Percentiles rank a stretch among this genome's conserved stretches.
Conservation (phyloP, 2,113 vertebrate genomes). For the Nanger granti region DNA sequence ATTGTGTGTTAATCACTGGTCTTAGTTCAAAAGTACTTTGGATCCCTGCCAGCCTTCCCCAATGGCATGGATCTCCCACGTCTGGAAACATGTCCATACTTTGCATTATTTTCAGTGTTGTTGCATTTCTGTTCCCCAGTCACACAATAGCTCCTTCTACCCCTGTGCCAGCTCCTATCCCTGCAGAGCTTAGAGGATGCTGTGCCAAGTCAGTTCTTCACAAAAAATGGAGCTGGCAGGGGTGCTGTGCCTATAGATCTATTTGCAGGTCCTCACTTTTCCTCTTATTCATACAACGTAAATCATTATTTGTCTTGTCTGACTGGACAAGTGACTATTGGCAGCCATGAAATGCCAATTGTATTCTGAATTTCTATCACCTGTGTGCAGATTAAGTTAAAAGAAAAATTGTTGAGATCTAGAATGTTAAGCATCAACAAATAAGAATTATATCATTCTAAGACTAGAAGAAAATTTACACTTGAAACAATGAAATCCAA, state of each 20-base stretch:
- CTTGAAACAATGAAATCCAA: not conserved
- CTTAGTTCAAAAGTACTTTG: not conserved
- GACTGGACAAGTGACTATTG: not conserved
- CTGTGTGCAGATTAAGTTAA: not conserved
- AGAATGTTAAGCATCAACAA: not conserved
- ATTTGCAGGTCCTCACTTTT: not conserved
- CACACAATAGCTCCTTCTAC: not conserved
- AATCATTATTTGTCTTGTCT: not conserved
- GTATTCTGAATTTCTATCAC: not conserved
- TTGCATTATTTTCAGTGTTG: not conserved
- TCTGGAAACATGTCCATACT: not conserved
- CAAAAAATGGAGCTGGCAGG: not conserved
- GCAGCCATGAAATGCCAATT: not conserved
- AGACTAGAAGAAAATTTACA: not conserved
- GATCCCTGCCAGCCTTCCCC: not conserved
- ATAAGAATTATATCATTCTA: not conserved
- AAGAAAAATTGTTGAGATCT: not conserved
- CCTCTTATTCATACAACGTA: not conserved
- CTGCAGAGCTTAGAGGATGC: not conserved
- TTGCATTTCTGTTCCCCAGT: not conserved
- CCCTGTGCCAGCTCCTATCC: not conserved
- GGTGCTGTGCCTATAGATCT: not conserved
- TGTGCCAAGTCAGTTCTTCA: not conserved
- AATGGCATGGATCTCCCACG: not conserved
- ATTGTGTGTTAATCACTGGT: not conserved